Conservation (phyloP, 1,140 invertebrate genomes). For the Macrobrachium rosenbergii region DNA sequence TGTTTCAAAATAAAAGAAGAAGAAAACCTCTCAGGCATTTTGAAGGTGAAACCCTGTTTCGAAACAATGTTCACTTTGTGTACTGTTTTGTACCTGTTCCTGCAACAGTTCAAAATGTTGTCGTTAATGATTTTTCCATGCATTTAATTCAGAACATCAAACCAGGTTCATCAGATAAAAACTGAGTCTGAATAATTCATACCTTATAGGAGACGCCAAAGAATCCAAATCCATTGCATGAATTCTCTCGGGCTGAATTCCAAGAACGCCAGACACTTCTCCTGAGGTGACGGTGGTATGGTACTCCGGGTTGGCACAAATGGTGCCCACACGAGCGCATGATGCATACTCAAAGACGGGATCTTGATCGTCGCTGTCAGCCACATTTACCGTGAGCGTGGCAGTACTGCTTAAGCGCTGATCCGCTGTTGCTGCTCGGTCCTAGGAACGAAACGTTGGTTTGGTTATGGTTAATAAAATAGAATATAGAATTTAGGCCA, state of each 20-base stretch:
- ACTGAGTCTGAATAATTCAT: constrained; percentile 67
- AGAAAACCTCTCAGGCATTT: no score
- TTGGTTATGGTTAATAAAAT: constrained; percentile 12
- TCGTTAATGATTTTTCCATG: no score
- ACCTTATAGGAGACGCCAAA: constrained; percentile 40
- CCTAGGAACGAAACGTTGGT: constrained; percentile 74
- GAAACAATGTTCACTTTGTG: no score
- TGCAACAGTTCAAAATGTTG: no score
- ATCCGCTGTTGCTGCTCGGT: constrained; percentile 82
- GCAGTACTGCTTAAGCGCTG: constrained; percentile 85
- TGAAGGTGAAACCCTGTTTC: no score
- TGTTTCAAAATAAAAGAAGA: constrained; percentile 75
- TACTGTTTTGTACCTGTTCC: no score
- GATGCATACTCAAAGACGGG: constrained; percentile 72
- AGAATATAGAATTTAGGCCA: neutral
- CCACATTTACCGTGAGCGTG: constrained; percentile 86
- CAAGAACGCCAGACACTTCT: constrained; percentile 83
- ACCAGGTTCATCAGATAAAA: constrained; percentile 76
- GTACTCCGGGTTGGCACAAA: constrained; percentile 56
- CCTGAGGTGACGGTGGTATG: constrained; percentile 70
- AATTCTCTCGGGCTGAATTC: constrained; percentile 88
- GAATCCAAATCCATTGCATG: constrained; percentile 72
- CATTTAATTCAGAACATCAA: no score
- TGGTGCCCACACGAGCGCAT: constrained; percentile 45
- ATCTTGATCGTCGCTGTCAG: constrained; percentile 90